Base-by-base conservation (phyloP, 1,140 invertebrate genomes). In the Heterodera carotae region DNA sequence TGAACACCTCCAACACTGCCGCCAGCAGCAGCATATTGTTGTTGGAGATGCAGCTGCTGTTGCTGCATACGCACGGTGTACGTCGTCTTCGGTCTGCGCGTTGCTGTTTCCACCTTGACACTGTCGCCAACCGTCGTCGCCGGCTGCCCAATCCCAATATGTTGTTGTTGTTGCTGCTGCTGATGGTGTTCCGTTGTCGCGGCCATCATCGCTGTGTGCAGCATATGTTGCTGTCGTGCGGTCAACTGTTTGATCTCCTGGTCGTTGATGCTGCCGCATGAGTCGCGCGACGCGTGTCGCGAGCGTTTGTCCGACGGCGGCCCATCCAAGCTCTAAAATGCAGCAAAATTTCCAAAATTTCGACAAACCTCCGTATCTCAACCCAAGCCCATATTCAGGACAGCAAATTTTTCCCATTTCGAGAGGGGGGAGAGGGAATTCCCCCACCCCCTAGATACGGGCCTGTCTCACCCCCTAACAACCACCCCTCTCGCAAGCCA, bases 221-320 rank as follows among this genome's bases (percentile, higher is more conserved):
- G 27, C 33, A 34, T 10, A 12, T 62, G 59, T 60, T 59, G 72
- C 36, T 27, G 36, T 18, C 27, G 39, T 39, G 36, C 67, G 10
- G 67, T 76, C 25, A 71, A 22, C 48, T 69, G 75, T 39, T 71
- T 71, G 29, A 76, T 69, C 68, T 71, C 75, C 64, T 56, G 66
- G 7, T 76, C 77, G 60, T 78, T 78, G 2, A 78, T 39, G 70
- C 77, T 78, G 53, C 77, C 76, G 7, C 39, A 69, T 36, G 70
- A 76, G 33, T 78, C 77, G 12, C 53, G 75, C 67, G 77, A 78
- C 25, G 59, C 77, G 70, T 78, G 77, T 36, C 77, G 22, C 33
- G 72, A 69, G 15, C 77, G 77, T 31, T 78, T 78, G 31, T 78
- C 77, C 18, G 56, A 10, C 39, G 77, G 77, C 33, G 77, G 77